Percentiles rank a stretch among this genome's conserved stretches.
phyloP scores from a whole-genome alignment of 2,797 vertebrate genomes.

The Phrynocephalus guinanensis region DNA sequence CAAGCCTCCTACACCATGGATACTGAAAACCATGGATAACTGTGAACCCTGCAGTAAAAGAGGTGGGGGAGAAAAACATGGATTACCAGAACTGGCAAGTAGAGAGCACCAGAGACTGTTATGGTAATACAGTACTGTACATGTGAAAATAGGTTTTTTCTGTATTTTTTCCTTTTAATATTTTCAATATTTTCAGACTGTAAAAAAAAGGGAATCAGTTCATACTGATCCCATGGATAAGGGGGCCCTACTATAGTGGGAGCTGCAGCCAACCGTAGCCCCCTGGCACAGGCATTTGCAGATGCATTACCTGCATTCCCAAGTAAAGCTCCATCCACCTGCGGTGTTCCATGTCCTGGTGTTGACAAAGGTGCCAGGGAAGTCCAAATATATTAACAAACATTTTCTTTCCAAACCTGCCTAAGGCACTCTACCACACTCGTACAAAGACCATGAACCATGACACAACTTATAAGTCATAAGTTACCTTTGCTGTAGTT shows the following conservation, averaged over 20 bases:
- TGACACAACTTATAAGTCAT: background rate
- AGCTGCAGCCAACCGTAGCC: background rate
- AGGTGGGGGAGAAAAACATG: too few relatives aligned
- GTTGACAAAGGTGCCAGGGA: background rate
- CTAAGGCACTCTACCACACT: background rate
- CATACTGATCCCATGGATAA: too few relatives aligned
- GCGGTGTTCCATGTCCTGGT: background rate
- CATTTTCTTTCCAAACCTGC: background rate
- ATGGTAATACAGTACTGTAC: too few relatives aligned
- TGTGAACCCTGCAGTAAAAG: too few relatives aligned
- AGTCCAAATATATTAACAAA: background rate
- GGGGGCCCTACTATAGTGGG: background rate
- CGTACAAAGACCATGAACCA: background rate
- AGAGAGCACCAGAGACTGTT: too few relatives aligned
- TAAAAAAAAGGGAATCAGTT: too few relatives aligned
- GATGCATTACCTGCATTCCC: background rate
- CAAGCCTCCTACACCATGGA: too few relatives aligned
- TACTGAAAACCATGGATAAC: too few relatives aligned
- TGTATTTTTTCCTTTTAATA: too few relatives aligned
- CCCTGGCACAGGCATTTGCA: background rate
- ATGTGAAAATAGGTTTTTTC: too few relatives aligned
- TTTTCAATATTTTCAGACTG: too few relatives aligned
- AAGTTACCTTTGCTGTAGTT: slow-evolving; percentile 87
- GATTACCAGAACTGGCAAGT: too few relatives aligned
- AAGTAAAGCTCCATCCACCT: background rate